Percentiles rank a stretch among this genome's conserved stretches.
Evolutionary conservation across 2,888 invertebrate genomes (phyloP).

Genomic region (Ectemnius lituratus): DNA sequence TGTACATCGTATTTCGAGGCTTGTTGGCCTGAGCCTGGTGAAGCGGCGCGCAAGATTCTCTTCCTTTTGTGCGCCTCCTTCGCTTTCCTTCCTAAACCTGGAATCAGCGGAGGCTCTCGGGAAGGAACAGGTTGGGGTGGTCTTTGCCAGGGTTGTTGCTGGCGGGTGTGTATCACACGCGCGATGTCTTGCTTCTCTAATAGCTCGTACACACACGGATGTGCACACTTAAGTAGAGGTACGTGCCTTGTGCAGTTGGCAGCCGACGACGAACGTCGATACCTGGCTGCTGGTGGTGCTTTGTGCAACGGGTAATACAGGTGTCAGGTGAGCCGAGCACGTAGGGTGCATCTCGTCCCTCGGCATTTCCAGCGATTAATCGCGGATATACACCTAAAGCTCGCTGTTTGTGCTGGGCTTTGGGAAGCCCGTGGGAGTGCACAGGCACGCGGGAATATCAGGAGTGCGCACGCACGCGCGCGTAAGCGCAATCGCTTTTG

Average conservation of each 20-base stretch:
- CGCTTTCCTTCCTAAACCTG: too few species aligned
- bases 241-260: conserved; percentile 60
- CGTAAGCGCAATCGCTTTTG: conserved; percentile 30
- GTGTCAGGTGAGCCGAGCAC: conserved; percentile 51
- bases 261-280: conserved; percentile 67
- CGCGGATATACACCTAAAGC: conserved; percentile 37
- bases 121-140: too few species aligned
- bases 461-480: conserved; percentile 2
- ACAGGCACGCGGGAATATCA: conserved; percentile 41
- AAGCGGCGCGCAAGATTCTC: background rate
- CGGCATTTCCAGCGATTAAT: conserved; percentile 57
- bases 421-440: conserved; percentile 32
- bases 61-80: background rate
- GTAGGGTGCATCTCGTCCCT: conserved; percentile 50
- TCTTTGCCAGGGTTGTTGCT: too few species aligned
- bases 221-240: conserved; percentile 46
- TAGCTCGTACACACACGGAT: conserved; percentile 9
- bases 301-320: conserved; percentile 55
- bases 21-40: background rate
- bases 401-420: conserved; percentile 32
- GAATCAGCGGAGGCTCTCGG: too few species aligned
- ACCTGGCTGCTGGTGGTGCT: conserved; percentile 44
- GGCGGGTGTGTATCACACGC: too few species aligned
- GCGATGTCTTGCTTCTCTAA: background rate
- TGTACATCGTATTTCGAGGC: background rate